Percentiles rank a stretch among this genome's conserved stretches.
Conservation (phyloP, 2,888 invertebrate species). For the Callyntrura sp. region DNA sequence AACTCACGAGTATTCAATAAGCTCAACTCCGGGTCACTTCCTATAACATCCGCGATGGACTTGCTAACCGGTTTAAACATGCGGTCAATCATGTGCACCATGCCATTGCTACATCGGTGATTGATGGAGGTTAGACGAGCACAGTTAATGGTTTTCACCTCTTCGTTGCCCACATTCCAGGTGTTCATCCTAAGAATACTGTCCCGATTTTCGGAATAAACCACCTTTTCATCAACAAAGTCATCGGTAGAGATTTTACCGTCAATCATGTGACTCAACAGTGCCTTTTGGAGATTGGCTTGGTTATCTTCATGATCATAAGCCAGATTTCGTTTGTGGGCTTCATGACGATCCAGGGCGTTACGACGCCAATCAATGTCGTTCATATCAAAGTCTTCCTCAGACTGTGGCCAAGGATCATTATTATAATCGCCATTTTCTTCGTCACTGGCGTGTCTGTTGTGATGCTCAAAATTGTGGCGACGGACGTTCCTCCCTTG, state of each 20-base stretch:
- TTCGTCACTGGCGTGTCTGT: conserved; percentile 23
- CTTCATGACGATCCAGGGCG: conserved; percentile 66
- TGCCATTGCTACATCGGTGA: conserved; percentile 89
- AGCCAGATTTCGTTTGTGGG: conserved; percentile 58
- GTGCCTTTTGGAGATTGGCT: conserved; percentile 85
- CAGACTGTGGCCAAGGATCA: conserved; percentile 30
- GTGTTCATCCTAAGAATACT: conserved; percentile 88
- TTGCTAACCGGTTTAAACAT: conserved; percentile 88
- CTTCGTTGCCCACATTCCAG: conserved; percentile 86
- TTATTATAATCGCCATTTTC: background rate
- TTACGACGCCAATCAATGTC: conserved; percentile 74
- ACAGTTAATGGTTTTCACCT: conserved; percentile 89
- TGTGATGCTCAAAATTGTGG: conserved; percentile 54
- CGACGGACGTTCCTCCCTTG: conserved; percentile 62
- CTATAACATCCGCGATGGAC: conserved; percentile 88
- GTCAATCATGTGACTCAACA: conserved; percentile 88
- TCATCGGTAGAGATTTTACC: conserved; percentile 88
- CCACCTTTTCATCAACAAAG: conserved; percentile 87
- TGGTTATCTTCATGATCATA: conserved; percentile 72
- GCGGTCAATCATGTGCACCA: conserved; percentile 89
- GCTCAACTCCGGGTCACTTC: conserved; percentile 88
- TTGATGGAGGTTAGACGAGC: conserved; percentile 88
- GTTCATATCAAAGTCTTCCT: conserved; percentile 58
- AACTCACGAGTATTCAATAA: conserved; percentile 86
- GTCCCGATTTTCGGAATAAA: conserved; percentile 85